Percentiles rank a stretch among this genome's conserved stretches.
phyloP scores from a whole-genome alignment of 2,888 invertebrate genomes.

The Latheticus oryzae region DNA sequence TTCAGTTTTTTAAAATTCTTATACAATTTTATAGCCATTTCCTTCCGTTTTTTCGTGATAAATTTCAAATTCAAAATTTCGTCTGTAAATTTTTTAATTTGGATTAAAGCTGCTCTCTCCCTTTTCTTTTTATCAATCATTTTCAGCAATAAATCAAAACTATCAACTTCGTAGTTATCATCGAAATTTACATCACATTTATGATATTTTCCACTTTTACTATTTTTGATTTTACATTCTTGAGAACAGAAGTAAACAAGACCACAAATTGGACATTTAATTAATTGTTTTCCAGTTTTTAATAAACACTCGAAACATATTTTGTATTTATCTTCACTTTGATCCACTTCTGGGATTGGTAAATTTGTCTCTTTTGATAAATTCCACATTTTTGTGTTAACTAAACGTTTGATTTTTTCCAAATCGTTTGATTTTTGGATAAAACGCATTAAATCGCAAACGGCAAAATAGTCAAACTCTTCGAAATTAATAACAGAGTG shows the following conservation, averaged over 20 bases:
- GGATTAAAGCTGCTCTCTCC: not conserved
- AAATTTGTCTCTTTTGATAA: too few species aligned
- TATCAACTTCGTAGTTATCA: too few species aligned
- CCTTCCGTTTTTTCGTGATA: not conserved
- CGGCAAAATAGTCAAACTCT: constrained; percentile 39
- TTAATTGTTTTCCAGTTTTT: constrained; percentile 48
- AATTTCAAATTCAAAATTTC: constrained; percentile 1
- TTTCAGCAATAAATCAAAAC: too few species aligned
- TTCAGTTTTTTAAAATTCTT: constrained; percentile 6
- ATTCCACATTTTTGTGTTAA: too few species aligned
- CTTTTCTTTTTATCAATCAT: not conserved
- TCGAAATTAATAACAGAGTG: constrained; percentile 41
- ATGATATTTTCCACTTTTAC: constrained; percentile 47
- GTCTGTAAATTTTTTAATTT: not conserved
- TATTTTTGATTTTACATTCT: constrained; percentile 56
- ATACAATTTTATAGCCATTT: not conserved
- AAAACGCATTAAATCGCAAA: too few species aligned
- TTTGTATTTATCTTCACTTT: constrained; percentile 50
- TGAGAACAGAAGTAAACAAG: constrained; percentile 59
- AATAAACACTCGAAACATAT: constrained; percentile 60
- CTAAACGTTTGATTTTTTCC: not conserved
- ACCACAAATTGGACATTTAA: constrained; percentile 58
- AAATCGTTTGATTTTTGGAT: too few species aligned
- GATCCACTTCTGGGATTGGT: constrained; percentile 36
- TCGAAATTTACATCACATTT: constrained; percentile 38